Percentiles rank a stretch among this genome's conserved stretches.
These are phyloP conservation scores for Oreocharis arfaki DNA, from an alignment of 2,113 vertebrate species.

Conservation along the genomic window DNA sequence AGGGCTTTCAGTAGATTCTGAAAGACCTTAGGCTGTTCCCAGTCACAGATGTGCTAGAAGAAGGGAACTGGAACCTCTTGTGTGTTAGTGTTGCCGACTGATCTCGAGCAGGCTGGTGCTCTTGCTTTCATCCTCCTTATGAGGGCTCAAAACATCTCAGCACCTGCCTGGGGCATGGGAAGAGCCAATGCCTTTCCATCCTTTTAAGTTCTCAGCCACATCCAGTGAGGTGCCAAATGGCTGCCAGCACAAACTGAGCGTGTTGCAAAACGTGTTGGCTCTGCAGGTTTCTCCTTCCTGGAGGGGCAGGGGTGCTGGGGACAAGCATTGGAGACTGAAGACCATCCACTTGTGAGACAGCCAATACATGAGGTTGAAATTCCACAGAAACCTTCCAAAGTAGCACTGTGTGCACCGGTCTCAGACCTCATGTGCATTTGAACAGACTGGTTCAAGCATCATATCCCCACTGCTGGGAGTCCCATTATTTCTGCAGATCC, in stretches of 20 bases:
- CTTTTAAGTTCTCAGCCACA: rapidly evolving
- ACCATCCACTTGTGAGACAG: background rate
- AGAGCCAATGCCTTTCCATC: rapidly evolving
- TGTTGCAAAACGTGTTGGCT: too few relatives aligned
- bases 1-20: background rate
- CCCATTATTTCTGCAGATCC: background rate
- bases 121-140: too few relatives aligned
- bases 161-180: background rate
- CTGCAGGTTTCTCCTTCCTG: background rate
- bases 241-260: background rate
- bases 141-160: background rate
- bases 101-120: background rate
- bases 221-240: too few relatives aligned
- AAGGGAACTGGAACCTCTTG: background rate
- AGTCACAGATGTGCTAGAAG: background rate
- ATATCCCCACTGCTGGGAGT: rapidly evolving
- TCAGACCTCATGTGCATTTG: rapidly evolving
- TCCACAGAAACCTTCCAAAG: background rate
- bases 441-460: rapidly evolving
- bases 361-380: background rate
- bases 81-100: background rate
- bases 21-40: background rate
- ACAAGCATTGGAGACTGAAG: background rate
- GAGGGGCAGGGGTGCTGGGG: background rate
- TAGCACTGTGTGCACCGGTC: rapidly evolving